phyloP scores from a whole-genome alignment of 1,140 invertebrate species.

The Bombus confusus region DNA sequence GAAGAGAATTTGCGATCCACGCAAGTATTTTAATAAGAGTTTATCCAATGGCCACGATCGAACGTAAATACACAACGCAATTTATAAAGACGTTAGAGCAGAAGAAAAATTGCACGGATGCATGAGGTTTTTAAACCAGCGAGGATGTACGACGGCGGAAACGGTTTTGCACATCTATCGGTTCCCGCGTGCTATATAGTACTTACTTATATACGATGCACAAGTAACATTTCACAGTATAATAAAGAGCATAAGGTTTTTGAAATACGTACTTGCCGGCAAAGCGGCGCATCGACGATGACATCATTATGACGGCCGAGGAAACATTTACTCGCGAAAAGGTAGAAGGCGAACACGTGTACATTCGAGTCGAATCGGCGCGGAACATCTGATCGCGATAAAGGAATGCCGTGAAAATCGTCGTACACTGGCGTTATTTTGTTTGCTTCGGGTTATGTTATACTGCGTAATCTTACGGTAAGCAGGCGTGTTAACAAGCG shows the following conservation, averaged over 20 bases:
- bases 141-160: background rate
- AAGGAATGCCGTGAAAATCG: slow-evolving; percentile 46
- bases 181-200: background rate
- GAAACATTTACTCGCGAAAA: slow-evolving; percentile 25
- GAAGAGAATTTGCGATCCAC: background rate
- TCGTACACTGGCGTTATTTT: slow-evolving; percentile 29
- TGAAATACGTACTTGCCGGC: slow-evolving; percentile 14
- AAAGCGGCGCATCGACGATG: slow-evolving; percentile 16
- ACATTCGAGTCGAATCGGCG: slow-evolving; percentile 8
- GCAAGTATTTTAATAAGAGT: background rate
- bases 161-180: background rate
- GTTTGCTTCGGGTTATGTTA: slow-evolving; percentile 35
- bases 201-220: background rate
- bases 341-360: slow-evolving; percentile 34
- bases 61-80: background rate
- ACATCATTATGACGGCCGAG: slow-evolving; percentile 35
- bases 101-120: background rate
- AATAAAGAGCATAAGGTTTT: slow-evolving; percentile 9
- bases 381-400: slow-evolving; percentile 27
- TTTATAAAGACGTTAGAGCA: background rate
- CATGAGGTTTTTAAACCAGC: background rate
- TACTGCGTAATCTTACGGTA: slow-evolving; percentile 59
- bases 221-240: background rate
- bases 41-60: background rate
- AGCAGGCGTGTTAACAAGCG: slow-evolving; percentile 67